Evolutionary conservation across 2,888 invertebrate genomes (phyloP), one percentile per base, ranked within the genome.

Genomic region (Eilema depressum): DNA sequence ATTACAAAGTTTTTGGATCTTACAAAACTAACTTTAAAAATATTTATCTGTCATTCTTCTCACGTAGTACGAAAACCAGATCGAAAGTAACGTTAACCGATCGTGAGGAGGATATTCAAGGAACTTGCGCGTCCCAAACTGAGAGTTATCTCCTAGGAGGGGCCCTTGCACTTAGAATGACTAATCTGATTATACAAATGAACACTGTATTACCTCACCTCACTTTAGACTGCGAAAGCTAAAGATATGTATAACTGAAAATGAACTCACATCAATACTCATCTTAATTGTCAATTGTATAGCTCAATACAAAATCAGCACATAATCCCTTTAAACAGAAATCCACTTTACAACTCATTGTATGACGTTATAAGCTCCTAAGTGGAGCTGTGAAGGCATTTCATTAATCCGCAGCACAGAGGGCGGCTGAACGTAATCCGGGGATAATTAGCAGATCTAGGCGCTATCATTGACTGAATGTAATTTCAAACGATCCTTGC

Each of bases 281-380:
- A 47, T 47, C 47, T 47, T 53, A n/a, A 53, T 53, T 53, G n/a
- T 53, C 53, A n/a, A 53, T 53, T n/a, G 47, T 47, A 47, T 7
- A 47, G 53, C n/a, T 53, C n/a, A 53, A 53, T 8, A 53, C 53
- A 53, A 47, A 47, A 53, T 53, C 64, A 28, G 26, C 28, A 20
- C 53, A 68, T 79, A 66, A 72, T 72, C 74, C 70, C 70, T 63
- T 73, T 71, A 69, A 67, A 71, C 69, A 56, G 66, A 61, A 63
- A 81, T 71, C 70, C 73, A 71, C 69, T 75, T 71, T 75, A 73
- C 68, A 81, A 64, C 33, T 69, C 47, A 73, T 69, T 73, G 73
- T 74, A 79, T 47, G 30, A 61, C 59, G 61, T 66, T 63, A 65
- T 78, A 70, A 68, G 68, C 69, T 62, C 57, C 41, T 59, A 69